Conservation (phyloP, 2,797 vertebrate genomes). For the Eupleurogrammus muticus region DNA sequence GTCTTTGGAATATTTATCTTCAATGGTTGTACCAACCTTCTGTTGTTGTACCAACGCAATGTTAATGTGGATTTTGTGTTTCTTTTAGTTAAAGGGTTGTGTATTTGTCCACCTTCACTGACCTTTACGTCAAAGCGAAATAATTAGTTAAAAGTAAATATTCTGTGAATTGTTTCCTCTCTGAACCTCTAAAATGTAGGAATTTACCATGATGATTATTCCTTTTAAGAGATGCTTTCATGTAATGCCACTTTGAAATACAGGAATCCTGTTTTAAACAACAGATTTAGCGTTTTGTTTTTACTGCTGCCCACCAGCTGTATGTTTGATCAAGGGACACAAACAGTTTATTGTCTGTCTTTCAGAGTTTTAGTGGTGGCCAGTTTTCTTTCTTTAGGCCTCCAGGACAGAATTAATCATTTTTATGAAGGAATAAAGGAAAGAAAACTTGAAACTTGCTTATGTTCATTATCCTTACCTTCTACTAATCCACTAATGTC, state of each 20-base stretch:
- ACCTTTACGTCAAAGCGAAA: conserved; percentile 43
- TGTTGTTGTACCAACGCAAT: too few relatives aligned
- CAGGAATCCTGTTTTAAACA: conserved; percentile 72
- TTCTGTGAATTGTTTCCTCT: conserved; percentile 52
- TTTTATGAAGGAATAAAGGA: conserved; percentile 47
- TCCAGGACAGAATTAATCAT: conserved; percentile 48
- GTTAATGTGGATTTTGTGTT: conserved; percentile 12
- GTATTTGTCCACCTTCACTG: conserved; percentile 50
- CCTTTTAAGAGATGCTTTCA: conserved; percentile 81
- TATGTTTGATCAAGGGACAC: conserved; percentile 81
- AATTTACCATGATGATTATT: conserved; percentile 68
- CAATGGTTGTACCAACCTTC: not conserved
- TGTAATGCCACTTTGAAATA: conserved; percentile 73
- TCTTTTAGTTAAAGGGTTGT: conserved; percentile 27
- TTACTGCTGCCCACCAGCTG: conserved; percentile 78
- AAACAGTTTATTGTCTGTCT: conserved; percentile 73
- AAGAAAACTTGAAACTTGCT: conserved; percentile 41
- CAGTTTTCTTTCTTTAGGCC: conserved; percentile 38
- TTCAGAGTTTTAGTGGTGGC: conserved; percentile 63
- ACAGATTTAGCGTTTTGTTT: conserved; percentile 72
- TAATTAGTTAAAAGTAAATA: conserved; percentile 61
- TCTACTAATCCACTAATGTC: conserved; percentile 26
- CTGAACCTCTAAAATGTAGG: conserved; percentile 58
- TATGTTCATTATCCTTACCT: conserved; percentile 26
- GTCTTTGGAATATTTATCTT: too few relatives aligned